A percentile compares a stretch with the other conserved stretches of the same genome.
Conservation (phyloP, 1,140 invertebrate species). For the Asobara japonica region DNA sequence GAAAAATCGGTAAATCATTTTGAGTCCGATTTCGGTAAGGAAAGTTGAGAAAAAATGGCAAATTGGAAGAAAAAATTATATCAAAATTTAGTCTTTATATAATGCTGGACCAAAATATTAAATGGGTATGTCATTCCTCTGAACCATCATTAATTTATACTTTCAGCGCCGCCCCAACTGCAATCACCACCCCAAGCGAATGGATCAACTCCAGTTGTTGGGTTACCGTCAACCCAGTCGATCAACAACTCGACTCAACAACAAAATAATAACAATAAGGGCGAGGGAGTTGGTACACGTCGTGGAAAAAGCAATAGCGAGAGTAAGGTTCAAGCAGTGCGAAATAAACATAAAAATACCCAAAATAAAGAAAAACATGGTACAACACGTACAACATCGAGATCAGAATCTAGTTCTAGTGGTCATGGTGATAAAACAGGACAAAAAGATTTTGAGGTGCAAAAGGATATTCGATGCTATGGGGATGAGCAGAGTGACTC, state of each 20-base stretch:
- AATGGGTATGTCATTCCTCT: too few relatives aligned
- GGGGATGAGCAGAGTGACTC: background rate
- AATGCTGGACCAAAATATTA: background rate
- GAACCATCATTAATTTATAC: background rate
- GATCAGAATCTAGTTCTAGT: conserved; percentile 51
- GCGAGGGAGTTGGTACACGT: conserved; percentile 50
- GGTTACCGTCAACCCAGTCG: background rate
- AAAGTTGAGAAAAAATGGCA: too few relatives aligned
- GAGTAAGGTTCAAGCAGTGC: conserved; percentile 62
- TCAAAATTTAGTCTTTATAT: too few relatives aligned
- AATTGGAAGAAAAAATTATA: too few relatives aligned
- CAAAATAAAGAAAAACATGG: conserved; percentile 65
- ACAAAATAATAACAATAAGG: conserved; percentile 63
- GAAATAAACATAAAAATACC: conserved; percentile 65
- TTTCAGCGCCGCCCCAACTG: background rate
- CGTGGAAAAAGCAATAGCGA: conserved; percentile 64
- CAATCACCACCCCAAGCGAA: conserved; percentile 30
- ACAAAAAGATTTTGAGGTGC: conserved; percentile 48
- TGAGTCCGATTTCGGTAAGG: too few relatives aligned
- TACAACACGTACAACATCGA: conserved; percentile 49
- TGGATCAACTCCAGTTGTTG: background rate
- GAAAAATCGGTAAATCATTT: too few relatives aligned
- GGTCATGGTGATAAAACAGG: background rate
- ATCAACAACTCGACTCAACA: conserved; percentile 57
- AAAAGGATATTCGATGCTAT: conserved; percentile 47